Evolutionary conservation across 1,140 invertebrate species (phyloP).

Genomic region (Drosophila subpulchrella): DNA sequence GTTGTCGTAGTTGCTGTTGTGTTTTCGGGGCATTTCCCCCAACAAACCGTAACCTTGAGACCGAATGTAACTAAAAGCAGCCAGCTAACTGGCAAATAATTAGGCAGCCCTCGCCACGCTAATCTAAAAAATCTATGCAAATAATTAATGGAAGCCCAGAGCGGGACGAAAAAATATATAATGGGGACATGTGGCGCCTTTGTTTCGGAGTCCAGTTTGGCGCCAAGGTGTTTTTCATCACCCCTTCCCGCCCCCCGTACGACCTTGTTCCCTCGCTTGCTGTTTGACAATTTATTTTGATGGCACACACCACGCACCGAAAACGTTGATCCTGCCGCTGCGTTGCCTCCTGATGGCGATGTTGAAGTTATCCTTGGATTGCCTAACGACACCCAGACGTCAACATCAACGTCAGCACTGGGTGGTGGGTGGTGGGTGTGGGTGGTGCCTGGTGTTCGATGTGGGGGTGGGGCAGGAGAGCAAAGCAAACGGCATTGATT

Average conservation of each 20-base stretch:
- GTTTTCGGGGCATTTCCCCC: not conserved
- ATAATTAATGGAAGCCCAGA: slow-evolving; percentile 62
- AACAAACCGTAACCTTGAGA: slow-evolving; percentile 55
- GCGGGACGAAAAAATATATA: slow-evolving; percentile 31
- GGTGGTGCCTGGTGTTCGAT: not conserved
- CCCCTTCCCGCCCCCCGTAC: no score
- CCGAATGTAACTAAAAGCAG: slow-evolving; percentile 28
- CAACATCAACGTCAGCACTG: slow-evolving; percentile 54
- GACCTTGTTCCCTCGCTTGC: slow-evolving; percentile 54
- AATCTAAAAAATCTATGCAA: slow-evolving; percentile 66
- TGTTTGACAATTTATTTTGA: slow-evolving; percentile 80
- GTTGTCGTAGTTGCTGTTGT: slow-evolving; percentile 24
- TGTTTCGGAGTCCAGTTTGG: slow-evolving; percentile 39
- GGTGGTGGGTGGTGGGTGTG: slow-evolving; percentile 6
- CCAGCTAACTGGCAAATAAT: slow-evolving; percentile 61
- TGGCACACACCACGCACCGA: slow-evolving; percentile 65
- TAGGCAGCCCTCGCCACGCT: slow-evolving; percentile 35
- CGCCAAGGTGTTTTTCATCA: slow-evolving; percentile 44
- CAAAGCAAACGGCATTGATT: slow-evolving; percentile 76
- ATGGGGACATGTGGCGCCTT: slow-evolving; percentile 68
- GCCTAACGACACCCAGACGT: slow-evolving; percentile 54
- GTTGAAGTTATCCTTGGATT: slow-evolving; percentile 40
- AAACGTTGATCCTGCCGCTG: slow-evolving; percentile 28
- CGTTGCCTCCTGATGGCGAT: slow-evolving; percentile 19
- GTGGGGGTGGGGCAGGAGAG: slow-evolving; percentile 27